These are phyloP conservation scores for Apostichopus japonicus DNA, from an alignment of 35 echinoderm and acorn worm genomes.

Conservation along the genomic window DNA sequence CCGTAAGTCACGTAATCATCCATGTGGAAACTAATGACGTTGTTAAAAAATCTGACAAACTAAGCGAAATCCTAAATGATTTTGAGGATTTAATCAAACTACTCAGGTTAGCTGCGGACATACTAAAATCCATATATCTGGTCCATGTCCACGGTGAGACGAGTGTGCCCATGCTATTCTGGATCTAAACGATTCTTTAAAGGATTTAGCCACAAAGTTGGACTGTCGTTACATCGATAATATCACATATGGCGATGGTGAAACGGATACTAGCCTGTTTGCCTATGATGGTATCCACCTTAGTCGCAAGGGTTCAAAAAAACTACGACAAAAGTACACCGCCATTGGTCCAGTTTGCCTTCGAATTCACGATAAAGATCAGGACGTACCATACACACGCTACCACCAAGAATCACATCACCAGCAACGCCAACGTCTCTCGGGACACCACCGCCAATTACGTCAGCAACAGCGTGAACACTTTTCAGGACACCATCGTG, in stretches of 20 bases:
- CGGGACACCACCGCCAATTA: too few relatives aligned
- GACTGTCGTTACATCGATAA: not conserved
- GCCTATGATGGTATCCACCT: constrained; percentile 11
- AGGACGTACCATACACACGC: too few relatives aligned
- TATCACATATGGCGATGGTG: not conserved
- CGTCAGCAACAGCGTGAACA: too few relatives aligned
- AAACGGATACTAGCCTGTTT: not conserved
- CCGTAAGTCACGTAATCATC: too few relatives aligned
- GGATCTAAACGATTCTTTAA: not conserved
- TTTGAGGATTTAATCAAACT: too few relatives aligned
- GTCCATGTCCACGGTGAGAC: constrained; percentile 15
- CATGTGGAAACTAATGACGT: too few relatives aligned
- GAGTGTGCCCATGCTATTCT: not conserved
- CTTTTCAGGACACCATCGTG: not conserved
- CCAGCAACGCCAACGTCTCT: too few relatives aligned
- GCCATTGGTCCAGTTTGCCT: not conserved
- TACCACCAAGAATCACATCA: too few relatives aligned
- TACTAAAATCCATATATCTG: not conserved
- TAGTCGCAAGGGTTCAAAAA: not conserved
- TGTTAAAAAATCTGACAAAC: too few relatives aligned
- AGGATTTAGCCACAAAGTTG: not conserved
- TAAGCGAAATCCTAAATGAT: too few relatives aligned
- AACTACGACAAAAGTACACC: not conserved
- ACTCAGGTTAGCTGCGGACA: too few relatives aligned
- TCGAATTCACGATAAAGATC: too few relatives aligned